Evolutionary conservation across 2,797 vertebrate genomes (phyloP).

Genomic region (Anabacerthia variegaticeps): DNA sequence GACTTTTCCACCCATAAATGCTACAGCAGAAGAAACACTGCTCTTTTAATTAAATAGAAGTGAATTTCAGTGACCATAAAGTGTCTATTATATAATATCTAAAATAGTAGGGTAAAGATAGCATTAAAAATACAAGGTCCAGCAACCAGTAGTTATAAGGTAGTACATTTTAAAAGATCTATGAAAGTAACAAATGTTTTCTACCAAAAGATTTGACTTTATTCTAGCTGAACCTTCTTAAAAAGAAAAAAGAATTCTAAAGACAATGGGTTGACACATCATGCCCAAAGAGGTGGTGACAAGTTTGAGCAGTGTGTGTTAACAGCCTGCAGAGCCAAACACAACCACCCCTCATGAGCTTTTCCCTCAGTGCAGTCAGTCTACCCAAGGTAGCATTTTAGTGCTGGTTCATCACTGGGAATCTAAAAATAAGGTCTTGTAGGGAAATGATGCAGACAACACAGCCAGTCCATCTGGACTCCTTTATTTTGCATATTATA

Average conservation of each 20-base stretch:
- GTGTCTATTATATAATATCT: not conserved
- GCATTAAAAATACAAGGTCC: not conserved
- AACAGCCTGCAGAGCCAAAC: not conserved
- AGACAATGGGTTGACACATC: not conserved
- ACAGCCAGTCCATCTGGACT: not conserved
- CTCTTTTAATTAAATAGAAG: not conserved
- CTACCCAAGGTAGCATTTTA: not conserved
- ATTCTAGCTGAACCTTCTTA: not conserved
- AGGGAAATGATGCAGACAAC: not conserved
- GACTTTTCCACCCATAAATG: rapidly evolving
- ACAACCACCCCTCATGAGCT: not conserved
- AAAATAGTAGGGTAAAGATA: not conserved
- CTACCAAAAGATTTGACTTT: not conserved
- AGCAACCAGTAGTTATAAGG: not conserved
- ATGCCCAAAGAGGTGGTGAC: not conserved
- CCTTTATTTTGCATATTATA: not conserved
- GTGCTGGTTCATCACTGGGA: not conserved
- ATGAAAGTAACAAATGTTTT: not conserved
- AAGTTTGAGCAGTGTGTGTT: not conserved
- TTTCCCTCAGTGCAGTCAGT: not conserved
- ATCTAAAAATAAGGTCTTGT: not conserved
- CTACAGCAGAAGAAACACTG: not conserved
- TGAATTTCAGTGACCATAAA: not conserved
- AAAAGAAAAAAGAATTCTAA: not conserved
- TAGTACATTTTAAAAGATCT: not conserved